Base-by-base conservation (phyloP, 2,888 invertebrate genomes). In the Ypsolopha scabrella region DNA sequence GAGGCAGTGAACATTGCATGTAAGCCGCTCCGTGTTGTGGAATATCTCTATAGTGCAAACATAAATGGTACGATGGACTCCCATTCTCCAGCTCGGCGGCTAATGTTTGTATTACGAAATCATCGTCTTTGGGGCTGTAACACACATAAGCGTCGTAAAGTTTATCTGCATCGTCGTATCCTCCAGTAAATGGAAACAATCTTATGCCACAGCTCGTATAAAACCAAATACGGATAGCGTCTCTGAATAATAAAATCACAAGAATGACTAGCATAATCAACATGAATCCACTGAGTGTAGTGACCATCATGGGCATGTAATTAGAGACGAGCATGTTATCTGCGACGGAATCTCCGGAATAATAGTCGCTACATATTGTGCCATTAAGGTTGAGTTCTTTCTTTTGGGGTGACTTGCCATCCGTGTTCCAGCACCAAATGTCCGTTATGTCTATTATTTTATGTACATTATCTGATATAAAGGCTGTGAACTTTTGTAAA, bases 131-230 rank as follows among this genome's bases (percentile, higher is more conserved):
- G 54, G 94, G 94, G 68, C 95, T 95, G 87, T 97, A 98, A 68
- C 96, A 92, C 48, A 98, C 92, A 80, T 97, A 97, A 59, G 95
- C 96, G 81, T 98, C 97, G 87, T 95, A 97, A 55, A 94, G 89
- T 75, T 95, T 94, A 72, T 95, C 95, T 68, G 92, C 89, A 74
- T 94, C 94, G 72, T 94, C 94, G 76, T 89, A 91, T 53, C 89
- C 88, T 61, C 90, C 89, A 53, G 89, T 88, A 62, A 92, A 91
- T 60, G 92, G 89, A 75, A 94, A 94, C 67, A 96, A 89, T 63
- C 95, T 89, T 56, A 96, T 90, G 37, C 95, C 95, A 76, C 94
- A 96, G 63, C 92, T 92, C 58, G 94, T 93, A 73, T 94, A 95
- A 51, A 95, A 85, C 95, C 95, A 96, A 70, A 95, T 92, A 63